Evolutionary conservation across 2,797 vertebrate genomes (phyloP).

Genomic region (Megalops cyprinoides): DNA sequence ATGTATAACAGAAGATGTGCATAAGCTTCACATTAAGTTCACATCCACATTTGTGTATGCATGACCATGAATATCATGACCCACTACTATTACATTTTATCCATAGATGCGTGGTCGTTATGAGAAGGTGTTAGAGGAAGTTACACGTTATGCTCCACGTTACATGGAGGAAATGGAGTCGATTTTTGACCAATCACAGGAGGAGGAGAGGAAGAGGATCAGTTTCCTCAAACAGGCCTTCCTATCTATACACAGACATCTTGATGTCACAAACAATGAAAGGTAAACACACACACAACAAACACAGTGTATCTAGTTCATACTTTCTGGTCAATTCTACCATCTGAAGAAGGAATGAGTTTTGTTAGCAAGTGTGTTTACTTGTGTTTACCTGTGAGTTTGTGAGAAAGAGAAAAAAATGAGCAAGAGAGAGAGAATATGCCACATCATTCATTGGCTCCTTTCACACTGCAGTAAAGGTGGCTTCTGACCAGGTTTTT

Average conservation of each 20-base stretch:
- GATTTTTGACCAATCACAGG: slow-evolving; percentile 84
- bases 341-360: not conserved
- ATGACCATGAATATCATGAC: not conserved
- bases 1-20: no score
- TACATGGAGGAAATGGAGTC: slow-evolving; percentile 91
- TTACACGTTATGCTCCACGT: slow-evolving; percentile 80
- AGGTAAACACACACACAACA: slow-evolving; percentile 57
- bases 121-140: slow-evolving; percentile 82
- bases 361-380: not conserved
- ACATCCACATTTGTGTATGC: no score
- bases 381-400: no score
- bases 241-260: slow-evolving; percentile 80
- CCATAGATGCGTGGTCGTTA: slow-evolving; percentile 75
- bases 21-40: no score
- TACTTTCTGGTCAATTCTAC: no score
- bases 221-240: slow-evolving; percentile 82
- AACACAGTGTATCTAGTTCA: not conserved
- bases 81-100: not conserved
- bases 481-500: no score
- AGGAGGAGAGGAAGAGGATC: slow-evolving; percentile 81
- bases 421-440: no score
- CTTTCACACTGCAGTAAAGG: no score
- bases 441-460: no score
- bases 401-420: no score
- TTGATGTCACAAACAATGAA: slow-evolving; percentile 81